phyloP scores from a whole-genome alignment of 2,888 invertebrate genomes.

The Alsophila aescularia region DNA sequence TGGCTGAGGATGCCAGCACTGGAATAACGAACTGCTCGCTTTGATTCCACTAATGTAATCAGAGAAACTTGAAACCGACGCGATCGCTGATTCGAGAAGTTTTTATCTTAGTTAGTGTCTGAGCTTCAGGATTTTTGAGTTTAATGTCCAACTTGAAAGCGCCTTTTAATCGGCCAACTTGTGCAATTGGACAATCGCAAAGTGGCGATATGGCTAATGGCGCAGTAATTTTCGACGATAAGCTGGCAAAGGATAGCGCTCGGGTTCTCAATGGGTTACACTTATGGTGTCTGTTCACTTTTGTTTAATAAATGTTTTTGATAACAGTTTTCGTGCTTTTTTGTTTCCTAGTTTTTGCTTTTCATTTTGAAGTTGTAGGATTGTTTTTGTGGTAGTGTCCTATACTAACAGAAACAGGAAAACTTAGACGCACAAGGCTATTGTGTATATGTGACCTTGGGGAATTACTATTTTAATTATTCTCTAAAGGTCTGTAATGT shows the following conservation, averaged over 20 bases:
- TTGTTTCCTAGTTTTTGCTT: not conserved
- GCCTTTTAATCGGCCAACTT: constrained; percentile 69
- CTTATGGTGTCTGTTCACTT: constrained; percentile 33
- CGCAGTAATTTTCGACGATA: constrained; percentile 58
- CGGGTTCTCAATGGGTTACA: constrained; percentile 34
- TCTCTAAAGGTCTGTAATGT: too few species aligned
- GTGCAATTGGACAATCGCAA: constrained; percentile 63
- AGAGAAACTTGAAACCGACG: constrained; percentile 37
- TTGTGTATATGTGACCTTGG: too few species aligned
- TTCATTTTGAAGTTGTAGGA: not conserved
- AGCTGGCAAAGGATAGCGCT: constrained; percentile 42
- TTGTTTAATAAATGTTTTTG: constrained; percentile 24
- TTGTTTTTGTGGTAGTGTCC: not conserved
- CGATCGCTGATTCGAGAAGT: constrained; percentile 52
- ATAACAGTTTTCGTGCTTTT: not conserved
- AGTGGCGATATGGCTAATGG: constrained; percentile 59
- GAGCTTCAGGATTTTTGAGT: constrained; percentile 48
- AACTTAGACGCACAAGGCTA: too few species aligned
- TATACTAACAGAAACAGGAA: not conserved
- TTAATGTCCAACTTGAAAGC: constrained; percentile 57
- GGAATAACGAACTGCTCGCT: constrained; percentile 55
- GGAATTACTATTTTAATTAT: too few species aligned
- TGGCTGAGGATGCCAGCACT: constrained; percentile 58
- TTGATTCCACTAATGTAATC: constrained; percentile 34
- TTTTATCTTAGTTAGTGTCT: constrained; percentile 58